Evolutionary conservation across 2,888 invertebrate genomes (phyloP).

Genomic region (Cheilosia scutellata): DNA sequence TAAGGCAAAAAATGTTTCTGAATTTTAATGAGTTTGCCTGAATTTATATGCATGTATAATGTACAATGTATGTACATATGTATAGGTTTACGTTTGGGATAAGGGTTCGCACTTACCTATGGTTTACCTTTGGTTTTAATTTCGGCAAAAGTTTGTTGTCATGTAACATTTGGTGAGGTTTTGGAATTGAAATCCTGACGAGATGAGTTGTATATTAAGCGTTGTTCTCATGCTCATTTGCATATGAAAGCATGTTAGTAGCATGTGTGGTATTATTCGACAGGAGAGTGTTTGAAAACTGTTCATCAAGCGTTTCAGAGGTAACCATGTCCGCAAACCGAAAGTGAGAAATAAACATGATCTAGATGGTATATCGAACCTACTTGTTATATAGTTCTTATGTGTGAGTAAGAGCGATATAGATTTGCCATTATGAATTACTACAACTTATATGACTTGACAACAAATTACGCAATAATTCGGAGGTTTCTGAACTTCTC

Average conservation of each 20-base stretch:
- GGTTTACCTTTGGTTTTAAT: slow-evolving; percentile 72
- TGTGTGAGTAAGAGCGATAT: too few species aligned
- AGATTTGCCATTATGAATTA: too few species aligned
- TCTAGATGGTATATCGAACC: too few species aligned
- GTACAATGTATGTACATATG: slow-evolving; percentile 18
- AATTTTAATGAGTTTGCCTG: slow-evolving; percentile 65
- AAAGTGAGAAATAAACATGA: too few species aligned
- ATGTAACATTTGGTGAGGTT: slow-evolving; percentile 64
- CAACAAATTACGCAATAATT: too few species aligned
- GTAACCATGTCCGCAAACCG: too few species aligned
- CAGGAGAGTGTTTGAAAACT: slow-evolving; percentile 33
- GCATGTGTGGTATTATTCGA: slow-evolving; percentile 31
- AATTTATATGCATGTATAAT: slow-evolving; percentile 1
- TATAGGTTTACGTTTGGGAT: neutral
- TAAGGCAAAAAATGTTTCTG: slow-evolving; percentile 40
- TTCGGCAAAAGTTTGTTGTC: slow-evolving; percentile 58
- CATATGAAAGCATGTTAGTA: slow-evolving; percentile 55
- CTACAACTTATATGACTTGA: too few species aligned
- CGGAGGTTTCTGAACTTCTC: too few species aligned
- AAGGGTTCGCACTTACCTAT: slow-evolving; percentile 14
- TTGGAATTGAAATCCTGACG: slow-evolving; percentile 54
- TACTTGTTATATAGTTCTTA: too few species aligned
- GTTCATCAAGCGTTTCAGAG: neutral
- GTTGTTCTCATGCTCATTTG: slow-evolving; percentile 37
- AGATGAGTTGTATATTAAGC: slow-evolving; percentile 44